Base-by-base conservation (phyloP, 2,797 vertebrate genomes). In the Esox lucius region DNA sequence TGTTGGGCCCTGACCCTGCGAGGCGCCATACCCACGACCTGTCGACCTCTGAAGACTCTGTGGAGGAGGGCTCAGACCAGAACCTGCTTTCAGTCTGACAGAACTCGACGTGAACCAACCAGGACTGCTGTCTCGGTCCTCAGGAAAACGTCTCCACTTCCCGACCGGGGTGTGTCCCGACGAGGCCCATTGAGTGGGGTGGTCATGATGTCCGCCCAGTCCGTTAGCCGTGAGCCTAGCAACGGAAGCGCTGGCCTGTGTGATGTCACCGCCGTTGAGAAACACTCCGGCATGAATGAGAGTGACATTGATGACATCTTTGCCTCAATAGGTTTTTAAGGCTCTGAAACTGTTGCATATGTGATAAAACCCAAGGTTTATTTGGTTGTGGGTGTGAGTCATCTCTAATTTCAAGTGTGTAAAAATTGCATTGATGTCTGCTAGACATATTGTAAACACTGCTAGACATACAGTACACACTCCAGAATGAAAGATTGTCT, bases 301-400 rank as follows among this genome's bases (percentile, higher is more conserved):
- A 79, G 92, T 78, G 92, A 93, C 71, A 94, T 94, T 5, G 94
- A 94, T 87, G 83, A 92, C 73, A 94, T 94, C 75, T 94, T 94
- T 83, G 82, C 91, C 11, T 86, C 81, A 3, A 49, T 84, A 11
- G 92, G 88, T 28, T 86, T 91, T 35, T 93, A 81, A 93, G 53
- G 33, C 33, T 65, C 42, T 49, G 3, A 35, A 31, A 6, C 15
- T n/a, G 17, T 53, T 19, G 53, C 53, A 19, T 22, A 56, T 56
- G 53, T 15, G 53, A 3, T 4, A 13, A 64, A 64, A 64, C 61
- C 12, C 61, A 64, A 64, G 24, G 22, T 26, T 61, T 61, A 12
- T 24, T 61, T 24, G 56, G 56, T 61, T 61, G 56, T 12, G 42
- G 9, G 3, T 24, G 22, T 2, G 22, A 24, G 19, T 61, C 19